Evolutionary conservation across 2,888 invertebrate genomes (phyloP).

Genomic region (Lasioglossum pauxillum): DNA sequence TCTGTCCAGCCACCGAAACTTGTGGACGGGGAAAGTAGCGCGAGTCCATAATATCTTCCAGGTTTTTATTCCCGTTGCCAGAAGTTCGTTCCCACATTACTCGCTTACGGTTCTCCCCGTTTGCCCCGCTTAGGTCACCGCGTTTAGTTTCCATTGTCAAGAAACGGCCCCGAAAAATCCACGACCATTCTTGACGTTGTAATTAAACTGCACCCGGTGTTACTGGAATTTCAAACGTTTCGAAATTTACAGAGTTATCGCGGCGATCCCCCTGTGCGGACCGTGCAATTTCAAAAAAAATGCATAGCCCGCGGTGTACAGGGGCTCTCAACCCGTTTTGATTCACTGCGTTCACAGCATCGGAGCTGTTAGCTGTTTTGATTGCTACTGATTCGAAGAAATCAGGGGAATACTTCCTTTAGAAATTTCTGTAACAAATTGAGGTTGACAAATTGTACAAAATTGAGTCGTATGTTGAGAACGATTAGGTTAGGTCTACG

Average conservation of each 20-base stretch:
- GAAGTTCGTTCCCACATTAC: slow-evolving; percentile 6
- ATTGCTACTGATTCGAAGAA: neutral
- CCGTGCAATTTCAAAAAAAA: neutral
- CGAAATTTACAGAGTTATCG: neutral
- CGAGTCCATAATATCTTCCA: slow-evolving; percentile 1
- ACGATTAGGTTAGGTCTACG: neutral
- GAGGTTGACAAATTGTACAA: neutral
- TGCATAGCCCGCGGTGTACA: neutral
- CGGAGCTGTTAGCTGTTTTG: neutral
- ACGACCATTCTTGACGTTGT: neutral
- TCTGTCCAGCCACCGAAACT: neutral
- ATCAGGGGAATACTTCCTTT: neutral
- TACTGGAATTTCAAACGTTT: neutral
- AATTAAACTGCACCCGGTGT: neutral
- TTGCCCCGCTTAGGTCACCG: neutral
- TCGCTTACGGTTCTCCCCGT: neutral
- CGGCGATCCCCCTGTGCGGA: neutral
- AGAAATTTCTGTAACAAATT: neutral
- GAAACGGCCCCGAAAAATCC: neutral
- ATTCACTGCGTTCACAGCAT: neutral
- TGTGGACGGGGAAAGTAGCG: neutral
- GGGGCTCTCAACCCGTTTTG: neutral
- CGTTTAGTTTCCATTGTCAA: neutral
- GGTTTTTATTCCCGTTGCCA: neutral
- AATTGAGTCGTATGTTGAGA: neutral